Percentiles rank a stretch among this genome's conserved stretches.
phyloP scores from a whole-genome alignment of 2,797 vertebrate genomes.

The Poecile montanus region DNA sequence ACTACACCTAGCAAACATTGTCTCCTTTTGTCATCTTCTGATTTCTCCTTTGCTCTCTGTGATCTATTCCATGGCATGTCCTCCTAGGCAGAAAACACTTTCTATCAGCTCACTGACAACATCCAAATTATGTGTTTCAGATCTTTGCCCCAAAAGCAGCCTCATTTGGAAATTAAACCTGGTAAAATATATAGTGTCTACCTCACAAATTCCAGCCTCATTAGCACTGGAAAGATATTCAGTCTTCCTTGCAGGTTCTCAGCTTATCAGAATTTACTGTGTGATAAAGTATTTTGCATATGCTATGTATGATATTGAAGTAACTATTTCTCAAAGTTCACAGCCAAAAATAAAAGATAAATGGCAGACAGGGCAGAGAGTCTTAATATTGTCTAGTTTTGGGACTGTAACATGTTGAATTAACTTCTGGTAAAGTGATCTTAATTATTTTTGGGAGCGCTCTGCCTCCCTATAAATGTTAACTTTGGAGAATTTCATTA shows the following conservation, averaged over 20 bases:
- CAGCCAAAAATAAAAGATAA: background rate
- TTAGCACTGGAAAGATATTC: background rate
- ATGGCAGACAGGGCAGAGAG: background rate
- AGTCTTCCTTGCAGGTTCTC: background rate
- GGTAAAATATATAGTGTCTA: background rate
- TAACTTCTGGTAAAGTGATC: background rate
- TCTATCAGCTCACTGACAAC: background rate
- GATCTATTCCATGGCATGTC: background rate
- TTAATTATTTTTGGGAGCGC: background rate
- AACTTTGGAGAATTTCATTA: background rate
- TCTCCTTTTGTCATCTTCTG: background rate
- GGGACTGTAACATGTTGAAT: background rate
- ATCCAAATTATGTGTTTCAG: background rate
- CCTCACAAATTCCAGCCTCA: background rate
- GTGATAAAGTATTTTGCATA: background rate
- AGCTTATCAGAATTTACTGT: background rate
- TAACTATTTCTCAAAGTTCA: background rate
- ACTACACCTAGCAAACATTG: background rate
- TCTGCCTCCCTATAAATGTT: background rate
- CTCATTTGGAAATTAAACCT: background rate
- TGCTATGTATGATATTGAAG: background rate
- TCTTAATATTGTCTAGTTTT: background rate
- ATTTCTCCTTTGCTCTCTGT: background rate
- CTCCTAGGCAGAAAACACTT: background rate
- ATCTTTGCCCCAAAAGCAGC: background rate